A percentile compares a stretch with the other conserved stretches of the same genome.
These are phyloP conservation scores for Bos javanicus DNA, from an alignment of 2,113 vertebrate species.

Conservation along the genomic window DNA sequence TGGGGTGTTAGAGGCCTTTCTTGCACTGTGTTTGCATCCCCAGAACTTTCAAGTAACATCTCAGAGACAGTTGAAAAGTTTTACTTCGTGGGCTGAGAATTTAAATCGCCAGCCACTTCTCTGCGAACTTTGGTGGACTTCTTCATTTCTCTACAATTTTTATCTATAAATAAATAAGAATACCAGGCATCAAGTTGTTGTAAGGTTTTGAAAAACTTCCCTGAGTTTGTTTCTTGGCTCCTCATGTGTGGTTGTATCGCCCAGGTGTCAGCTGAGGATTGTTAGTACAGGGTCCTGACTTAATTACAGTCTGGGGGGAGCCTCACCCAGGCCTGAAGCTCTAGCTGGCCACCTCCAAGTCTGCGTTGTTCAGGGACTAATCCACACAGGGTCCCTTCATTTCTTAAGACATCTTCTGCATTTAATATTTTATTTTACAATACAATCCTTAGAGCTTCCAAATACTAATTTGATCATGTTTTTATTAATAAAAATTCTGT, in stretches of 20 bases:
- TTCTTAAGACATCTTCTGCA: background rate
- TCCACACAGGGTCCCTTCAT: background rate
- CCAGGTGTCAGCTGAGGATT: background rate
- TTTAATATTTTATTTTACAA: background rate
- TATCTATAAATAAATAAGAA: slow-evolving; percentile 15
- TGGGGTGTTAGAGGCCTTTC: background rate
- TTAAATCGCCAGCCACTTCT: background rate
- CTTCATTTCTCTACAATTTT: background rate
- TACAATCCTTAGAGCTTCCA: background rate
- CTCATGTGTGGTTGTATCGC: fast-evolving
- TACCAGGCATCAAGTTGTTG: background rate
- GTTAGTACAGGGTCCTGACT: background rate
- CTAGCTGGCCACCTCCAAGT: background rate
- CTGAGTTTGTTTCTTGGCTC: background rate
- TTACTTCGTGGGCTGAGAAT: background rate
- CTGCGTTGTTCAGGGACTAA: background rate
- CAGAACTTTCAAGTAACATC: background rate
- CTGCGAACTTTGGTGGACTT: background rate
- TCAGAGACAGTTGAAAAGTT: background rate
- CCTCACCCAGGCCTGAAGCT: background rate
- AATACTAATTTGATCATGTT: background rate
- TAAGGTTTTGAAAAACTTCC: background rate
- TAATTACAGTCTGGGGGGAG: background rate
- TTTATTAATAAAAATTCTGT: background rate
- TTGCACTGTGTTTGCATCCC: background rate